A percentile compares a stretch with the other conserved stretches of the same genome.
phyloP scores from a whole-genome alignment of 2,797 vertebrate genomes.

The Scleropages formosus region DNA sequence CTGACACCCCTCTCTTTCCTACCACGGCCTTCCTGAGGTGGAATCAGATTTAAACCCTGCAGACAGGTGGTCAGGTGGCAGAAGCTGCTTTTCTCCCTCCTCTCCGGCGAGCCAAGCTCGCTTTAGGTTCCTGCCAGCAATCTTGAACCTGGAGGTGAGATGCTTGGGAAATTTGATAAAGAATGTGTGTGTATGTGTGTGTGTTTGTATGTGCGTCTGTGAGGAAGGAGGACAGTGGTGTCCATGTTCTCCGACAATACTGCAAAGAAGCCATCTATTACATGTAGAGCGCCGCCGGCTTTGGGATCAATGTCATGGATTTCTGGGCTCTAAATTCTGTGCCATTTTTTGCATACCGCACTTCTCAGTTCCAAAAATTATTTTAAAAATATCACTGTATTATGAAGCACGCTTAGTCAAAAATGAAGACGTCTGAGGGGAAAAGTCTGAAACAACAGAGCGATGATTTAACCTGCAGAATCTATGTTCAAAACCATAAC shows the following conservation, averaged over 20 bases:
- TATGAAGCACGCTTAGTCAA: no score
- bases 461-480: neutral
- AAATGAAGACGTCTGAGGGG: no score
- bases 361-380: no score
- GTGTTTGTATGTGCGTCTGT: no score
- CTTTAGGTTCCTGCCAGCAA: neutral
- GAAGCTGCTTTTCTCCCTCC: neutral
- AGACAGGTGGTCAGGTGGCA: neutral
- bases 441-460: neutral
- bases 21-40: neutral
- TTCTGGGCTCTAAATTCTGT: neutral
- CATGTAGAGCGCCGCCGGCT: neutral
- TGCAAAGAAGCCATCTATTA: neutral
- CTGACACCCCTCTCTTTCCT: constrained; percentile 9
- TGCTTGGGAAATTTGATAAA: neutral
- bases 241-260: neutral
- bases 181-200: neutral
- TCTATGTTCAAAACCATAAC: neutral
- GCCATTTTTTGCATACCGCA: neutral
- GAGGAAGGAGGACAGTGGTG: neutral
- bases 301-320: no score
- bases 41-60: neutral
- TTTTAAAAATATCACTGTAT: no score
- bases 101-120: neutral
- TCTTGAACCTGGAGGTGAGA: neutral